Evolutionary conservation across 2,113 vertebrate species (phyloP).

Genomic region (Rhinoderma darwinii): DNA sequence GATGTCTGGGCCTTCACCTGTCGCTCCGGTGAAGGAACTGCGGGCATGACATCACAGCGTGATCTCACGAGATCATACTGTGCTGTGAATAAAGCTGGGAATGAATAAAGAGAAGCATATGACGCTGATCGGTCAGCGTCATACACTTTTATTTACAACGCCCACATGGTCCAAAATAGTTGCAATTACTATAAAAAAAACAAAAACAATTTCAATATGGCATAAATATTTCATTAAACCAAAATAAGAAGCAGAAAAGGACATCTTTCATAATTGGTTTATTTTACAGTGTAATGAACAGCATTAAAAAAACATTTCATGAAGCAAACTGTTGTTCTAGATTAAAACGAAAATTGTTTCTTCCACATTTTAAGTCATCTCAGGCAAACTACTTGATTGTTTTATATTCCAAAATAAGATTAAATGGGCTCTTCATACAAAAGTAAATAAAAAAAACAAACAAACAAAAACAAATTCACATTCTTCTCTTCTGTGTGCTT

Average conservation of each 20-base stretch:
- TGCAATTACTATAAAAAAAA: neutral
- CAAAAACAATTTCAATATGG: neutral
- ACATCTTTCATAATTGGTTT: neutral
- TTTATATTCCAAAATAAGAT: neutral
- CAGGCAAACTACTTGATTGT: neutral
- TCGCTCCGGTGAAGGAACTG: too few species aligned
- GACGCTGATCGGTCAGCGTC: too few species aligned
- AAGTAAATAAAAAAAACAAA: slow-evolving; percentile 60
- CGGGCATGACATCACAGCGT: too few species aligned
- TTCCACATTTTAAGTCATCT: slow-evolving; percentile 6
- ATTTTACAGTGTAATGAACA: slow-evolving; percentile 39
- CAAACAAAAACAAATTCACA: slow-evolving; percentile 73
- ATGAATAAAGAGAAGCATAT: too few species aligned
- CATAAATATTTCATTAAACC: neutral
- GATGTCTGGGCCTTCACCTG: too few species aligned
- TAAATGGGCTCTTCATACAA: slow-evolving; percentile 43
- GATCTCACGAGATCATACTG: too few species aligned
- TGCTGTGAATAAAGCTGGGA: too few species aligned
- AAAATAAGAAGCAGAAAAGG: neutral
- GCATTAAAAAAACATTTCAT: slow-evolving; percentile 22
- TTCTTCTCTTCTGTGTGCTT: slow-evolving; percentile 99
- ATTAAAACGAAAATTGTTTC: slow-evolving; percentile 30
- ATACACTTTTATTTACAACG: too few species aligned
- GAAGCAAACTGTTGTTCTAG: neutral
- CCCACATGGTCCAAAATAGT: too few species aligned